Evolutionary conservation across 2,888 invertebrate genomes (phyloP), one percentile per base, ranked within the genome.

Genomic region (Platerodrilus igneus): DNA sequence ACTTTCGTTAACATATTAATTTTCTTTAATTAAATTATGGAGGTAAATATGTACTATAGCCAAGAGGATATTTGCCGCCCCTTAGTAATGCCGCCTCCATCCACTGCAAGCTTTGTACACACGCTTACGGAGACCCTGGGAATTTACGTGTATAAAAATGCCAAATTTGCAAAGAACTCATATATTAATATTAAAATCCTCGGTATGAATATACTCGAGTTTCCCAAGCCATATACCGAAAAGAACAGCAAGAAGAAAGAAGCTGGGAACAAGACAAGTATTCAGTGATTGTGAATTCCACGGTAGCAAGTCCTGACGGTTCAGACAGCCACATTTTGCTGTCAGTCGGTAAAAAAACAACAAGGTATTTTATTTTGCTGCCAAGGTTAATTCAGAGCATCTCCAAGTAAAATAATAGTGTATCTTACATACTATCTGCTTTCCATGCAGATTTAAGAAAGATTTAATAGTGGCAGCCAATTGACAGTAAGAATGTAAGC

Each of bases 311-410:
- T 53, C 54, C 59, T 62, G 63, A 60, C 59, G 61, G 60, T 52
- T 59, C 56, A 59, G 63, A 63, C 64, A 63, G 62, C 63, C 65
- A 64, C 64, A 67, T 67, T 67, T 67, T 65, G 66, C 66, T 66
- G 66, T 67, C 66, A 66, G 58, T 58, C 61, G 58, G 48, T 31
- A 48, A 44, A 50, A 47, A 45, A 45, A 42, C 35, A 41, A 37
- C 41, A 51, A 55, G 59, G 59, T 66, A 64, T 64, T 66, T 67
- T 67, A 67, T 66, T 66, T 66, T 63, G 57, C 63, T 67, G 67
- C 63, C 67, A 66, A 67, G 65, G 66, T 66, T 67, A 67, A 67
- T 67, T 67, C 66, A 66, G 65, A 60, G 60, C 65, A 64, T 60
- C 63, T 60, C 58, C 59, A 54, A 60, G 58, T 63, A 62, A 67